Conservation (phyloP, 2,113 vertebrate species). For the Ceyx margarethae region DNA sequence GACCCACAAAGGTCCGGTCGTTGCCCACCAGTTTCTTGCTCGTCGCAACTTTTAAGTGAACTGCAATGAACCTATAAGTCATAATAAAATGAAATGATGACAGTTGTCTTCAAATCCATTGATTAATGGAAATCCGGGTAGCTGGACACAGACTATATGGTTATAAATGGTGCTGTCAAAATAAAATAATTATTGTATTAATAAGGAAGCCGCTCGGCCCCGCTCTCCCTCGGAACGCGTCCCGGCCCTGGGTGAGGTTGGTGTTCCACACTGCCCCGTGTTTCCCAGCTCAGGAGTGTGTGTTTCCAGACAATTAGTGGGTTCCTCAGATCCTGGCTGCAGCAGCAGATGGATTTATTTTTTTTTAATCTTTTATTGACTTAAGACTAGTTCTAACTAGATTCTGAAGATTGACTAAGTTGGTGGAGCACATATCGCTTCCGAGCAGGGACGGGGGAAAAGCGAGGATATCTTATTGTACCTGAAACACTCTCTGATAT, state of each 20-base stretch:
- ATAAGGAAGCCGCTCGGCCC: conserved; percentile 70
- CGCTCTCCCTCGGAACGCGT: not conserved
- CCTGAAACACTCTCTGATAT: conserved; percentile 87
- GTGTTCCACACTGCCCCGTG: not conserved
- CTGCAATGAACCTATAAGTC: conserved; percentile 74
- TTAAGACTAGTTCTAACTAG: conserved; percentile 63
- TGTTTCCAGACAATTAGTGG: conserved; percentile 32
- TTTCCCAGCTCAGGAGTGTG: conserved; percentile 2
- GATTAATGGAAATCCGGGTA: conserved; percentile 79
- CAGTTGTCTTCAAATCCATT: conserved; percentile 73
- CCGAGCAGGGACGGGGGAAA: conserved; percentile 68
- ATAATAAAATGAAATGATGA: conserved; percentile 74
- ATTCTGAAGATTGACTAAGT: conserved; percentile 52
- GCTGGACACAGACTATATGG: conserved; percentile 79
- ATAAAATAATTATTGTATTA: conserved; percentile 82
- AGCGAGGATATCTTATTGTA: conserved; percentile 79
- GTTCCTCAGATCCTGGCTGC: not conserved
- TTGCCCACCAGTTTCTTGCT: not conserved
- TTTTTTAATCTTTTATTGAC: conserved; percentile 40
- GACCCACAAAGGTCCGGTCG: not conserved
- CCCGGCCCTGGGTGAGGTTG: conserved; percentile 31
- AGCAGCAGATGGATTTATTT: not conserved
- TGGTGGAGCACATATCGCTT: conserved; percentile 61
- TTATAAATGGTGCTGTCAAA: conserved; percentile 81
- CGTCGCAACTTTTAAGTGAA: conserved; percentile 46